Evolutionary conservation across 2,113 vertebrate species (phyloP), one percentile per base, ranked within the genome.

Genomic region (Lamprologus tigripictilis): DNA sequence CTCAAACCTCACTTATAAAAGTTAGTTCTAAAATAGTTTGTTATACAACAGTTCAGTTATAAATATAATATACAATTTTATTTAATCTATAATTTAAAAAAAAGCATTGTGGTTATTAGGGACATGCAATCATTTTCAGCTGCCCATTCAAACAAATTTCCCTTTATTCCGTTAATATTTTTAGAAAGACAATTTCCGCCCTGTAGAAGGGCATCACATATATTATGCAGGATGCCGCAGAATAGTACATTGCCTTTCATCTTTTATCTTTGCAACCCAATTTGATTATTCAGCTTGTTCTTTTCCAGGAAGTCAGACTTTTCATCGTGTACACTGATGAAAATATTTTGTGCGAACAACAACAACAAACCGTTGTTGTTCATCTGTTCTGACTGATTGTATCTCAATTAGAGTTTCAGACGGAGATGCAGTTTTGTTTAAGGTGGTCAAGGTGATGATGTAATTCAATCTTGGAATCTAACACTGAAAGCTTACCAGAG

Each of bases 101-200:
- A 8, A 31, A 31, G 26, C 73, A 78, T 51, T n/a, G 45, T 1
- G 23, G 68, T 51, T 57, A 68, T 86, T 28, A 61, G 54, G 23
- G 86, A 7, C 12, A 55, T 17, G 14, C 82, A 79, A 63, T 91
- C 55, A 85, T 84, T 71, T 42, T 13, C 47, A 53, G 31, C 80
- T 61, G 37, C 42, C 82, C 85, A 86, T 71, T 94, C 57, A 80
- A 90, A 93, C 81, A 88, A 53, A 86, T 90, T 89, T 87, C 85
- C 81, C 58, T 83, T 91, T 81, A 37, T 84, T 86, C 83, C 31
- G 7, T 26, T 85, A 91, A 93, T 87, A 93, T 88, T 93, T 92
- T 91, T 94, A 93, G 92, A 92, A 94, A 93, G 88, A 88, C 83
- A 82, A 93, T 93, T 93, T 93, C 92, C 92, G 53, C 87, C 49